Conservation (phyloP, 2,888 invertebrate genomes). For the Nycteola revayana region DNA sequence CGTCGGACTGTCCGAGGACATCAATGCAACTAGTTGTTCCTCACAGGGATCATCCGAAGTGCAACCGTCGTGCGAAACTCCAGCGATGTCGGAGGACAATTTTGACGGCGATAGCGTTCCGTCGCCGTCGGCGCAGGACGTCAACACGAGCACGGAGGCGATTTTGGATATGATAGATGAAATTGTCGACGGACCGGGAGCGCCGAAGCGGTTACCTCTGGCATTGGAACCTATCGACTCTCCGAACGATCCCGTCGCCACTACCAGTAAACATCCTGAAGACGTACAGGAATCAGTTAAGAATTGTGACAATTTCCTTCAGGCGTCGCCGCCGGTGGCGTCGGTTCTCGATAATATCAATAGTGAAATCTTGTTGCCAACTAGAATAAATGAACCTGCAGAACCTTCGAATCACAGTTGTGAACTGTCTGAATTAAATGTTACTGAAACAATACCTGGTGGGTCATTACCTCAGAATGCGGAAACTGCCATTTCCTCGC, state of each 20-base stretch:
- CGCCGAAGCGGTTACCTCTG: slow-evolving; percentile 60
- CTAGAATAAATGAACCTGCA: slow-evolving; percentile 7
- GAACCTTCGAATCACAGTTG: slow-evolving; percentile 23
- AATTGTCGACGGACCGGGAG: slow-evolving; percentile 73
- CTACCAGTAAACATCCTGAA: slow-evolving; percentile 19
- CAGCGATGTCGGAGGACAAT: slow-evolving; percentile 72
- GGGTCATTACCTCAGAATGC: slow-evolving; percentile 29
- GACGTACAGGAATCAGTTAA: slow-evolving; percentile 29
- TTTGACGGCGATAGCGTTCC: slow-evolving; percentile 74
- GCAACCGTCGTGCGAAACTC: slow-evolving; percentile 56
- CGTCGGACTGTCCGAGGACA: slow-evolving; percentile 65
- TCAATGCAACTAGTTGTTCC: slow-evolving; percentile 65
- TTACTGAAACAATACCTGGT: slow-evolving; percentile 37
- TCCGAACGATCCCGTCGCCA: slow-evolving; percentile 21
- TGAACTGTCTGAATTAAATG: slow-evolving; percentile 19
- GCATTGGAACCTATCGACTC: slow-evolving; percentile 21
- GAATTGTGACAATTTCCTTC: slow-evolving; percentile 14
- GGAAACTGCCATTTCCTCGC: slow-evolving; percentile 15
- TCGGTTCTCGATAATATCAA: slow-evolving; percentile 40
- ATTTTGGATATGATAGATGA: slow-evolving; percentile 80
- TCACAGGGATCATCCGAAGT: slow-evolving; percentile 58
- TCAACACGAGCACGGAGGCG: slow-evolving; percentile 77
- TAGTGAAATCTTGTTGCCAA: slow-evolving; percentile 32
- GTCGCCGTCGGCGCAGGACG: slow-evolving; percentile 71
- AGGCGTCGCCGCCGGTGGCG: slow-evolving; percentile 23